These are phyloP conservation scores for Misgurnus mizolepis DNA, from an alignment of 2,113 vertebrate genomes.

Conservation along the genomic window DNA sequence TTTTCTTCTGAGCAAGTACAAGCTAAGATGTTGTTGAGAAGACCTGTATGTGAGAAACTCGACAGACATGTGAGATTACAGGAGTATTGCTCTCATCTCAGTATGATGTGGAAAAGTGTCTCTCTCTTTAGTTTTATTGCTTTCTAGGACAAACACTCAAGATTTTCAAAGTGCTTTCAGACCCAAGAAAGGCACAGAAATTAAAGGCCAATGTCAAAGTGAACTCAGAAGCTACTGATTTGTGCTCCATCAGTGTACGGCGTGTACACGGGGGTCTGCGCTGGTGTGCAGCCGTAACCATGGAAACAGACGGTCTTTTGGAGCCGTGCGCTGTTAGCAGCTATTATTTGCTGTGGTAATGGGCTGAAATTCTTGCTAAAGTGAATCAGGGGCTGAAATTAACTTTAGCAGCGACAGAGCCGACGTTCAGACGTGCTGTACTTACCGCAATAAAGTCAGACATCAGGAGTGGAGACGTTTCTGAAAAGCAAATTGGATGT, in stretches of 20 bases:
- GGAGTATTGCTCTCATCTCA: not conserved
- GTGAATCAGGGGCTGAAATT: constrained; percentile 63
- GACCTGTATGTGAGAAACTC: too few relatives aligned
- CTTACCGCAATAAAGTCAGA: constrained; percentile 39
- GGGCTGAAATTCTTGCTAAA: constrained; percentile 65
- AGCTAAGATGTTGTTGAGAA: not conserved
- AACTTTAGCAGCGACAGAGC: constrained; percentile 47
- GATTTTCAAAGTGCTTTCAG: not conserved
- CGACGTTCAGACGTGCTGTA: constrained; percentile 47
- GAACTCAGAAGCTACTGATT: constrained; percentile 30
- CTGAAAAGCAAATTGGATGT: not conserved
- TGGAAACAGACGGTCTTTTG: constrained; percentile 74
- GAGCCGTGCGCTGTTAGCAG: constrained; percentile 61
- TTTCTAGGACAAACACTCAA: not conserved
- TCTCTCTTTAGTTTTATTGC: not conserved
- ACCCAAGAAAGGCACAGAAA: not conserved
- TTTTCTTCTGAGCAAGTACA: not conserved
- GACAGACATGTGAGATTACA: not conserved
- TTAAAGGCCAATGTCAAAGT: not conserved
- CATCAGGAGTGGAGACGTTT: not conserved
- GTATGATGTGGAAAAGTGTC: too few relatives aligned
- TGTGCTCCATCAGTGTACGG: constrained; percentile 39
- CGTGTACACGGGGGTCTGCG: constrained; percentile 45
- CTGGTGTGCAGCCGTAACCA: constrained; percentile 64
- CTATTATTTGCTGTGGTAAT: constrained; percentile 69